phyloP scores from a whole-genome alignment of 2,888 invertebrate genomes.

The Gisinianus flammeolus region DNA sequence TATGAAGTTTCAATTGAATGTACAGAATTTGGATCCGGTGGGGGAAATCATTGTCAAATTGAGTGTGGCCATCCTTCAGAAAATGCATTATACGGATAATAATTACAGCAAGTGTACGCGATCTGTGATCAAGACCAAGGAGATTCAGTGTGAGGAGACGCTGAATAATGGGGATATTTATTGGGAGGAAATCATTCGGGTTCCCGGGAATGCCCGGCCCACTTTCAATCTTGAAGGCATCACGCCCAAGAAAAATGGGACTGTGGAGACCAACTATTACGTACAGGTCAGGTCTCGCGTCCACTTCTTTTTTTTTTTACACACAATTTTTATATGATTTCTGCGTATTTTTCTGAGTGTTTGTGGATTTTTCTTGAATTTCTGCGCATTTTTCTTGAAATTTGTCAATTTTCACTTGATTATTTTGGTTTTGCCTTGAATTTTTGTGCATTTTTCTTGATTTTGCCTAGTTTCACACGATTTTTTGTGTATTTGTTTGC shows the following conservation, averaged over 20 bases:
- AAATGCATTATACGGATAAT: constrained; percentile 1
- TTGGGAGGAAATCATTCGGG: not conserved
- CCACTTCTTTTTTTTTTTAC: too few relatives aligned
- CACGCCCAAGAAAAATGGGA: not conserved
- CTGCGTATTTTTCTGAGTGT: not conserved
- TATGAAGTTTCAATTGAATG: not conserved
- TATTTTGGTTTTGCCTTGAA: too few relatives aligned
- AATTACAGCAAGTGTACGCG: not conserved
- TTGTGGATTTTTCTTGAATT: not conserved
- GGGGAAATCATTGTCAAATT: not conserved
- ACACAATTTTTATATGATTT: too few relatives aligned
- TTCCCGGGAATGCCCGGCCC: not conserved
- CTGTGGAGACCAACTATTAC: not conserved
- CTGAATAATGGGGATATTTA: not conserved
- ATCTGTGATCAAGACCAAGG: not conserved
- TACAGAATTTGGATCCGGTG: not conserved
- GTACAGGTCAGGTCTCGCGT: not conserved
- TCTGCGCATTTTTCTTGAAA: not conserved
- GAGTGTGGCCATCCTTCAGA: not conserved
- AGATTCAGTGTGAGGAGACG: not conserved
- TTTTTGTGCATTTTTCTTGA: not conserved
- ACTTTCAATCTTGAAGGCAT: not conserved
- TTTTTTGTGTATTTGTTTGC: not conserved
- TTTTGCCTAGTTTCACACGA: too few relatives aligned
- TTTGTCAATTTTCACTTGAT: too few relatives aligned